Evolutionary conservation across 35 echinoderm and acorn worm genomes (phyloP).

Genomic region (Lytechinus pictus): DNA sequence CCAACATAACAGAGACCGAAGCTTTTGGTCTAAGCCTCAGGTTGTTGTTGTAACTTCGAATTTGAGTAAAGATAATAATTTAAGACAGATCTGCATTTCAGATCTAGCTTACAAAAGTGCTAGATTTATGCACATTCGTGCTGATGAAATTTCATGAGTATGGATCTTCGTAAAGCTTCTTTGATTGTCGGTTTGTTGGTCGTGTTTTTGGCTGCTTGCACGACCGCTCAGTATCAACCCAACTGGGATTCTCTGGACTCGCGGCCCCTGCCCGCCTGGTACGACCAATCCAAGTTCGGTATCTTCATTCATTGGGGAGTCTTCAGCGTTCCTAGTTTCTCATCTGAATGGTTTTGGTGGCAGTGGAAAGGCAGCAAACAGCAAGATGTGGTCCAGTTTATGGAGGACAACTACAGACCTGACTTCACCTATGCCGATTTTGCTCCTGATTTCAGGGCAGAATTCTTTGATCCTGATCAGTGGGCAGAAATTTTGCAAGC

Average conservation of each 20-base stretch:
- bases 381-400: slow-evolving; percentile 59
- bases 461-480: slow-evolving; percentile 77
- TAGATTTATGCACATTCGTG: not conserved
- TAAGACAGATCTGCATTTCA: not conserved
- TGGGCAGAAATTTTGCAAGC: slow-evolving; percentile 79
- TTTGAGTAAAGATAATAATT: no score
- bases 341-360: slow-evolving; percentile 91
- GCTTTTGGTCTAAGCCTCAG: no score
- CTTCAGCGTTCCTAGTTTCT: slow-evolving; percentile 78
- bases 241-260: slow-evolving; percentile 92
- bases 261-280: slow-evolving; percentile 81
- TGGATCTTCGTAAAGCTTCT: not conserved
- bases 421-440: slow-evolving; percentile 88
- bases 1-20: no score
- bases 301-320: slow-evolving; percentile 95
- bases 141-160: not conserved
- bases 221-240: slow-evolving; percentile 67
- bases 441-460: slow-evolving; percentile 75
- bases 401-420: slow-evolving; percentile 81
- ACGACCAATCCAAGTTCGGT: slow-evolving; percentile 86
- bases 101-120: not conserved
- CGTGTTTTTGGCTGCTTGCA: not conserved
- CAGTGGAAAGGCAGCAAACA: slow-evolving; percentile 65
- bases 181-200: not conserved
- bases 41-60: no score